Base-by-base conservation (phyloP, 1,140 invertebrate genomes). In the Drosophila serrata region DNA sequence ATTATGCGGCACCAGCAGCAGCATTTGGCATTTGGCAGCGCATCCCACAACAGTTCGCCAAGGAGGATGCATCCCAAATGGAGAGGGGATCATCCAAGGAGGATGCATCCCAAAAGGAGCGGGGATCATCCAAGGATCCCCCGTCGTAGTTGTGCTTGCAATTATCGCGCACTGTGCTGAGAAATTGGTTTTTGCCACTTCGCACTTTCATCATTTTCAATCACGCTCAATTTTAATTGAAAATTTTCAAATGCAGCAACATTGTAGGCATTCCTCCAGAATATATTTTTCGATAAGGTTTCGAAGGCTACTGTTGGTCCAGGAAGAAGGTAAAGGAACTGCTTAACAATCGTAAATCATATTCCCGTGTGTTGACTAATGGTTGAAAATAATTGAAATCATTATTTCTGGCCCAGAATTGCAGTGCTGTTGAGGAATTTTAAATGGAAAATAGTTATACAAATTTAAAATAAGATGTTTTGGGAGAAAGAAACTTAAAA, bases 141-240 rank as follows among this genome's bases (percentile, higher is more conserved):
- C 24, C 56, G 51, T 42, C 48, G 69, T 76, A 59, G 62, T 81
- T 69, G 19, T 55, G 61, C 61, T 51, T 59, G 69, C 85, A 90
- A 90, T 90, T 90, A 90, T 90, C 81, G 85, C 78, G 79, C 78
- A 90, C 85, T 85, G 81, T 81, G 85, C 85, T 90, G 86, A 90
- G 85, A 90, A 90, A 90, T 90, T 90, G 85, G 62, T 90, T 90
- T 90, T 90, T 90, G 85, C 85, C 85, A 90, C 85, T 90, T 90
- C 81, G 86, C 81, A 90, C 86, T 90, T 85, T 90, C 86, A 81
- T 85, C 81, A 90, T 90, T 90, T 90, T 90, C 85, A 90, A 90
- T 90, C 85, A 90, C 67, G 85, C 84, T 90, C 86, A 90, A 90
- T 90, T 90, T 90, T 90, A 90, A 90, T 90, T 90, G 85, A 90